These are phyloP conservation scores for Bellardia bayeri DNA, from an alignment of 2,888 invertebrate species.

Conservation along the genomic window DNA sequence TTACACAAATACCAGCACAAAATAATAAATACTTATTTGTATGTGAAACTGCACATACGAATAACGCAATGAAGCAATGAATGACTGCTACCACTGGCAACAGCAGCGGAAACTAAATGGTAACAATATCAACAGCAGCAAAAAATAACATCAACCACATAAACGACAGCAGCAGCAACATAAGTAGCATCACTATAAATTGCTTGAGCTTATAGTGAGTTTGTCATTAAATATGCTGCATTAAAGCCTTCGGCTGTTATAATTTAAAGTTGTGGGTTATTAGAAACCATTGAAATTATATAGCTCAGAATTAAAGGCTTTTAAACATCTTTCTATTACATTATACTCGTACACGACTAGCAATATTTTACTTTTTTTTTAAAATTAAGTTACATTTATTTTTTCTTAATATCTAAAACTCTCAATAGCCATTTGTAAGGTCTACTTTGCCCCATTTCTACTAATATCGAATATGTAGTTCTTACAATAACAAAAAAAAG, in stretches of 20 bases:
- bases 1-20: constrained; percentile 40
- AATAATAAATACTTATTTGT: constrained; percentile 22
- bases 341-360: too few species aligned
- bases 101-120: background rate
- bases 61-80: background rate
- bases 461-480: background rate
- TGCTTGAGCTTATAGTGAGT: constrained; percentile 3
- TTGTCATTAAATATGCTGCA: background rate
- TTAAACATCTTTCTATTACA: too few species aligned
- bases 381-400: too few species aligned
- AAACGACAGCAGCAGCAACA: background rate
- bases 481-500: background rate
- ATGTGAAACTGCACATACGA: constrained; percentile 1
- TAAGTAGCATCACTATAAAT: constrained; percentile 16
- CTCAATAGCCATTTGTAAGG: too few species aligned
- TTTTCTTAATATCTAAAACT: too few species aligned
- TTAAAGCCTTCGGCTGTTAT: background rate
- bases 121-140: constrained; percentile 21
- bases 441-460: too few species aligned
- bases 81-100: background rate
- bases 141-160: constrained; percentile 15
- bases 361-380: too few species aligned
- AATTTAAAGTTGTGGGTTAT: too few species aligned
- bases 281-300: too few species aligned
- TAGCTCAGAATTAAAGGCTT: too few species aligned